These are phyloP conservation scores for rabbit (Oryctolagus cuniculus) DNA, from an alignment of 2,113 vertebrate species.

Conservation along the genomic window DNA sequence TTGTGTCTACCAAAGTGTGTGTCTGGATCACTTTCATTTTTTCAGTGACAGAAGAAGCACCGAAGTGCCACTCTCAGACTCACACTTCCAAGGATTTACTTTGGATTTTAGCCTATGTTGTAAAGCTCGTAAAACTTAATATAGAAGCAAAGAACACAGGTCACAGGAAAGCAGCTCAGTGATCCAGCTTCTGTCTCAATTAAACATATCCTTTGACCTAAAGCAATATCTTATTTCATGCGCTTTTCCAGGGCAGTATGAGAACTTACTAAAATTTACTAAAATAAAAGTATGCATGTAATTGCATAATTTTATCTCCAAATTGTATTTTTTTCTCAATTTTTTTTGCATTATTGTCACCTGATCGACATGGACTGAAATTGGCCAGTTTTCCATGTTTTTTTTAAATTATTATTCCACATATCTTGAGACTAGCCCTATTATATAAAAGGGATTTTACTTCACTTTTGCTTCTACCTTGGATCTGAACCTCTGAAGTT, in stretches of 20 bases:
- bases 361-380: neutral
- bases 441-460: neutral
- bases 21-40: neutral
- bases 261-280: slow-evolving; percentile 21
- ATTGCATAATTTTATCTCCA: neutral
- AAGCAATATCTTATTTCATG: neutral
- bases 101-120: slow-evolving; percentile 34
- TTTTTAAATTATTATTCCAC: neutral
- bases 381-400: neutral
- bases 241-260: neutral
- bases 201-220: neutral
- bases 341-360: neutral
- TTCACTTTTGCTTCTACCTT: neutral
- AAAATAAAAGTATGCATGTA: neutral
- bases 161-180: slow-evolving; percentile 23
- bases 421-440: neutral
- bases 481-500: neutral
- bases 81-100: neutral
- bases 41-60: neutral
- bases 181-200: neutral
- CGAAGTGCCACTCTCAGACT: neutral
- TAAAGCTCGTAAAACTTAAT: slow-evolving; percentile 27
- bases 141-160: neutral
- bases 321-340: slow-evolving; percentile 29
- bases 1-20: neutral